These are phyloP conservation scores for Montipora capricornis DNA, from an alignment of 64 coral and sea anemone genomes.

Conservation along the genomic window DNA sequence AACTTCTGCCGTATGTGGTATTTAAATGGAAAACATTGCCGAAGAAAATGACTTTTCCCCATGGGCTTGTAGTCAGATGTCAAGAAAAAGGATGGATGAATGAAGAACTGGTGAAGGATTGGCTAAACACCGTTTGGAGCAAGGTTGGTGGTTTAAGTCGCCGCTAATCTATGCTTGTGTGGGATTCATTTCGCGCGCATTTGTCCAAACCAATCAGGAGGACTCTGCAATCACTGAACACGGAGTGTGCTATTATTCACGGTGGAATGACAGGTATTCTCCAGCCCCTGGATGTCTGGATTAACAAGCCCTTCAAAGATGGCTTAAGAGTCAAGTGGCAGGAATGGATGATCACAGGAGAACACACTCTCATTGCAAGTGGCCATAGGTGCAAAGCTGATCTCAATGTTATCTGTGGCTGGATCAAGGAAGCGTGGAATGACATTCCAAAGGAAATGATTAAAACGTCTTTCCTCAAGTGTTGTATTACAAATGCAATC, in stretches of 20 bases:
- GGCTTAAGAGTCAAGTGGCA: neutral
- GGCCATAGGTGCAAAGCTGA: slow-evolving; percentile 54
- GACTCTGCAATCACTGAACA: neutral
- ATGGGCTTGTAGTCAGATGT: too few relatives aligned
- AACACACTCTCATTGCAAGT: slow-evolving; percentile 28
- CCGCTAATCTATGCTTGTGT: too few relatives aligned
- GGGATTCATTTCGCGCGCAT: too few relatives aligned
- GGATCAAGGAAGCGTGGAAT: slow-evolving; percentile 31
- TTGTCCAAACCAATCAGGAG: too few relatives aligned
- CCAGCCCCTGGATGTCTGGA: slow-evolving; percentile 37
- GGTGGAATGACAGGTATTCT: slow-evolving; percentile 10
- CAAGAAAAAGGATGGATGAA: too few relatives aligned
- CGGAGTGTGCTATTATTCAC: slow-evolving; percentile 29
- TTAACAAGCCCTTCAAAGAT: slow-evolving; percentile 33
- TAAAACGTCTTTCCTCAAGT: slow-evolving; percentile 34
- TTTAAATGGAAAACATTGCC: neutral
- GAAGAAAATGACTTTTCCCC: neutral
- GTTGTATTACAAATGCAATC: slow-evolving; percentile 38
- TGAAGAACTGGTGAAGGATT: too few relatives aligned
- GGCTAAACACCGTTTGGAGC: too few relatives aligned
- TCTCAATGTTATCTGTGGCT: slow-evolving; percentile 49
- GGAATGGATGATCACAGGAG: slow-evolving; percentile 24
- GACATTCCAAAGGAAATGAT: slow-evolving; percentile 39
- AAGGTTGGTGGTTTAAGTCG: too few relatives aligned
- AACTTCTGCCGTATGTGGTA: neutral